A percentile compares a stretch with the other conserved stretches of the same genome.
Evolutionary conservation across 2,113 vertebrate genomes (phyloP).

Genomic region (Dromaius novaehollandiae): DNA sequence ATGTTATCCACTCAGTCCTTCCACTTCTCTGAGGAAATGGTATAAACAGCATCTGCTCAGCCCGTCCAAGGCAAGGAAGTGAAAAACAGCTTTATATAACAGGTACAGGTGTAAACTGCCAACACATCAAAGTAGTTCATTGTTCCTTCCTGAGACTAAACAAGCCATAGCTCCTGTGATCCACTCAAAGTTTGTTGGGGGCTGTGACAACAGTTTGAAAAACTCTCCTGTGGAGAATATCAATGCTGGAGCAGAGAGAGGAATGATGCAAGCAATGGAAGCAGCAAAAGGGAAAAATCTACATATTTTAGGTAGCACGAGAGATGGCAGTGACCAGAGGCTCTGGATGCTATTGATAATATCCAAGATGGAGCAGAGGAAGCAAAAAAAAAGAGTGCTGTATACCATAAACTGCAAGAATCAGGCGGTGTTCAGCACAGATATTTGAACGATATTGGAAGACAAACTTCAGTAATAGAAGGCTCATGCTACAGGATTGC

Average conservation of each 20-base stretch:
- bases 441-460: neutral
- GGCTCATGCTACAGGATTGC: neutral
- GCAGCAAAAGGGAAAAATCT: neutral
- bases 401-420: neutral
- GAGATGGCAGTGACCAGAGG: neutral
- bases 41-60: constrained; percentile 26
- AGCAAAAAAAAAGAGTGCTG: neutral
- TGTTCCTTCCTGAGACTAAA: constrained; percentile 14
- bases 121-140: constrained; percentile 17
- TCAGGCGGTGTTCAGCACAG: neutral
- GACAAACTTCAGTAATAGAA: neutral
- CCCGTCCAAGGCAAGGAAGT: neutral
- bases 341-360: neutral
- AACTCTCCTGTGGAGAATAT: neutral
- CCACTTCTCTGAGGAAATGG: constrained; percentile 16
- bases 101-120: constrained; percentile 1
- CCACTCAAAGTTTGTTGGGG: neutral
- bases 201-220: neutral
- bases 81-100: constrained; percentile 3
- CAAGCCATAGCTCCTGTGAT: constrained; percentile 6
- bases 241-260: neutral
- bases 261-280: neutral
- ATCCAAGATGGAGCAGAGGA: neutral
- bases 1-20: constrained; percentile 1
- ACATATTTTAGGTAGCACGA: neutral